Evolutionary conservation across 1,140 invertebrate genomes (phyloP).

Genomic region (Episyrphus balteatus): DNA sequence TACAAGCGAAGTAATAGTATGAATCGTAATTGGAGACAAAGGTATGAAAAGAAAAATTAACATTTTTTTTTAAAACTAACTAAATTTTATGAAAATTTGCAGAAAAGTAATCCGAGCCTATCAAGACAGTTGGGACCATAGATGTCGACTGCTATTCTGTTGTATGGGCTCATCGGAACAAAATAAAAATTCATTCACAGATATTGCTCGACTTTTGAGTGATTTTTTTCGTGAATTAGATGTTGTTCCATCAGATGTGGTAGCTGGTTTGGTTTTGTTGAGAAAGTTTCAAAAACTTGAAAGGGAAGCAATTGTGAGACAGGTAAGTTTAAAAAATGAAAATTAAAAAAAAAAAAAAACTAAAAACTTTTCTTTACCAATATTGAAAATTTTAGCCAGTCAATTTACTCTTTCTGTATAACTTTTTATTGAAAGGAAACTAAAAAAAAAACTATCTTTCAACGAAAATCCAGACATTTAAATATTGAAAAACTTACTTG

Average conservation of each 20-base stretch:
- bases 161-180: conserved; percentile 72
- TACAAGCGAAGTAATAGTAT: conserved; percentile 68
- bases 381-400: neutral
- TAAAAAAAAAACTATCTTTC: no score
- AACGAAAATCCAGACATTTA: no score
- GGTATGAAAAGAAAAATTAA: conserved; percentile 40
- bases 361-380: neutral
- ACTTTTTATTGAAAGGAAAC: no score
- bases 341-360: no score
- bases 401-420: no score
- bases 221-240: conserved; percentile 85
- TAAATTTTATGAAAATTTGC: neutral
- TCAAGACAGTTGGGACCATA: conserved; percentile 82
- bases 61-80: conserved; percentile 10
- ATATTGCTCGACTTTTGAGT: conserved; percentile 74
- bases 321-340: conserved; percentile 39
- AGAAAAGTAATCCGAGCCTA: conserved; percentile 83
- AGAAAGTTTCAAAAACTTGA: conserved; percentile 74
- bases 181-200: conserved; percentile 73
- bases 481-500: no score
- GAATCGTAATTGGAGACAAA: conserved; percentile 78
- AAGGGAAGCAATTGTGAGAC: conserved; percentile 63
- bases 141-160: conserved; percentile 75
- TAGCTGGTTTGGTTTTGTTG: conserved; percentile 73
- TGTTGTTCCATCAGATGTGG: conserved; percentile 84